Conservation (phyloP, 2,888 invertebrate species). For the Luperina nickerlii region DNA sequence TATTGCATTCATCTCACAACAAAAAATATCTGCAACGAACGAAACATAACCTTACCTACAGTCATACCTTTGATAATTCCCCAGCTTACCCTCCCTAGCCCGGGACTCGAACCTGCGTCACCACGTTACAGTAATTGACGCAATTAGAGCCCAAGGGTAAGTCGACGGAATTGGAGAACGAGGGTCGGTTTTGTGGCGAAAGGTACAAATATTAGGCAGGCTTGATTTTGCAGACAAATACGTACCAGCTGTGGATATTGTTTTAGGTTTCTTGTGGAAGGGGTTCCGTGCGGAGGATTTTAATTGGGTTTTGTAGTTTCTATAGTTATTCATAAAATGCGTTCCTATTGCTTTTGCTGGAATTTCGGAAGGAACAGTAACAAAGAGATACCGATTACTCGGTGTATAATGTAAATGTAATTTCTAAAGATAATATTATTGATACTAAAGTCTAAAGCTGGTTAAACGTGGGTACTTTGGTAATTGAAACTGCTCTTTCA, state of each 20-base stretch:
- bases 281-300: background rate
- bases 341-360: background rate
- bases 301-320: constrained; percentile 18
- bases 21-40: background rate
- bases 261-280: background rate
- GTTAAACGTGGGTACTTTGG: too few species aligned
- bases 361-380: background rate
- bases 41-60: constrained; percentile 1
- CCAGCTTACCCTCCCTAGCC: constrained; percentile 17
- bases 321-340: background rate
- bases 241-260: constrained; percentile 9
- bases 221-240: constrained; percentile 29
- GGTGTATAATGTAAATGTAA: background rate
- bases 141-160: constrained; percentile 77
- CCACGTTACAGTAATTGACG: constrained; percentile 78
- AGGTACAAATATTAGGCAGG: constrained; percentile 60
- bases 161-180: constrained; percentile 66
- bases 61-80: constrained; percentile 34
- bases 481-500: too few species aligned
- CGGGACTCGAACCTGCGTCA: constrained; percentile 60
- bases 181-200: constrained; percentile 66
- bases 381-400: background rate
- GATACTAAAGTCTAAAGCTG: background rate
- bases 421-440: background rate
- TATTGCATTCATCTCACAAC: background rate